Conservation (phyloP, 2,113 vertebrate species). For the Urocynchramus pylzowi region DNA sequence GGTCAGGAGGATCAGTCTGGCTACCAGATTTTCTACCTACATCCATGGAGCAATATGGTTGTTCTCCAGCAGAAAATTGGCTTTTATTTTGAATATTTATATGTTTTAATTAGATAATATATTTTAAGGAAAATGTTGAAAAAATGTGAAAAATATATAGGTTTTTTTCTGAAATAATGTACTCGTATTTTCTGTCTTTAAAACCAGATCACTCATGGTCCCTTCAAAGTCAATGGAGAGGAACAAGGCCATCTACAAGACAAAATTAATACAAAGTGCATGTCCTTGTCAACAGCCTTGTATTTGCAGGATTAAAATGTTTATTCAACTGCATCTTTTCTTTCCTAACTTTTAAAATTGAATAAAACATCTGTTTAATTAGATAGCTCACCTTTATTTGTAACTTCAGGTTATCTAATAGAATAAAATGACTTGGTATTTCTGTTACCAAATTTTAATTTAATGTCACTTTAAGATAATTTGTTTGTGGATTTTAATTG, state of each 20-base stretch:
- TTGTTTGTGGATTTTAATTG: neutral
- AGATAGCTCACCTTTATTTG: neutral
- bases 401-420: neutral
- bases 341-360: neutral
- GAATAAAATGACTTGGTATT: neutral
- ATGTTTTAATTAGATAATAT: neutral
- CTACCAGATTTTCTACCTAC: neutral
- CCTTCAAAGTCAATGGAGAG: neutral
- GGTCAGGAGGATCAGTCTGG: neutral
- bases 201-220: neutral
- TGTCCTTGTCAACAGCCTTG: neutral
- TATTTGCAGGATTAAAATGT: neutral
- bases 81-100: neutral
- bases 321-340: neutral
- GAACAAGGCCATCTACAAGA: neutral
- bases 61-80: neutral
- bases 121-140: neutral
- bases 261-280: neutral
- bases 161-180: neutral
- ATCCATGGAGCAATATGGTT: neutral
- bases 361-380: neutral
- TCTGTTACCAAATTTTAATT: constrained; percentile 9
- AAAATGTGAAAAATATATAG: neutral
- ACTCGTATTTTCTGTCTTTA: neutral
- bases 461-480: neutral